phyloP scores from a whole-genome alignment of 2,797 vertebrate species.

The Adelosebastes latens region DNA sequence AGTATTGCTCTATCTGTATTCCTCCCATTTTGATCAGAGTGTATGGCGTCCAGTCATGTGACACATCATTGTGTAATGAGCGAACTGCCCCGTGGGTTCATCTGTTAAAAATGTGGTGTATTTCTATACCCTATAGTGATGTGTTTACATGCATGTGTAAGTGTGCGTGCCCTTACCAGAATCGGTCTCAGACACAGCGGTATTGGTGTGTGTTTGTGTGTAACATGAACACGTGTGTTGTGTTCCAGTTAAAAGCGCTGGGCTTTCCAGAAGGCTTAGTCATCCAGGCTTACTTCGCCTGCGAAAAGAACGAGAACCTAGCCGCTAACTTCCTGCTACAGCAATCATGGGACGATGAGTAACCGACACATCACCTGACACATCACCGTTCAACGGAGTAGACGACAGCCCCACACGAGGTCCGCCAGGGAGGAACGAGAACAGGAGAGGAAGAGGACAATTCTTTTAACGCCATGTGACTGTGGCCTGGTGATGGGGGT shows the following conservation, averaged over 20 bases:
- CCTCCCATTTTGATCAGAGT: background rate
- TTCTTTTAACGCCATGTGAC: slow-evolving; percentile 29
- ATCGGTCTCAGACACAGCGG: background rate
- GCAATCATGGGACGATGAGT: slow-evolving; percentile 86
- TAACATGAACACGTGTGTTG: slow-evolving; percentile 14
- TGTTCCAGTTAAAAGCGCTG: slow-evolving; percentile 84
- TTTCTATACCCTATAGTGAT: background rate
- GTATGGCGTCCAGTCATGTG: background rate
- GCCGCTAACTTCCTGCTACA: slow-evolving; percentile 87
- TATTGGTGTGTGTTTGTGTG: background rate
- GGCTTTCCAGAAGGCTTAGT: slow-evolving; percentile 86
- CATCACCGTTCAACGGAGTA: slow-evolving; percentile 7
- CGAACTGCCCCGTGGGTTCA: background rate
- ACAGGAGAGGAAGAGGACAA: background rate
- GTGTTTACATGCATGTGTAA: background rate
- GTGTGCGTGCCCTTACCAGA: background rate
- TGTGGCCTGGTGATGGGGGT: slow-evolving; percentile 15
- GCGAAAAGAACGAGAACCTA: slow-evolving; percentile 87
- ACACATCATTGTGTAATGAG: background rate
- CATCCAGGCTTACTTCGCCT: slow-evolving; percentile 87
- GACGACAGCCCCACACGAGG: slow-evolving; percentile 17
- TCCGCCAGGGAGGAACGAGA: background rate
- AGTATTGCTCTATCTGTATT: background rate
- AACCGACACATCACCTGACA: slow-evolving; percentile 18
- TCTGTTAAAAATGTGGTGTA: background rate